Percentiles rank a stretch among this genome's conserved stretches.
These are phyloP conservation scores for Myiopsitta monachus DNA, from an alignment of 2,113 vertebrate species.

Conservation along the genomic window DNA sequence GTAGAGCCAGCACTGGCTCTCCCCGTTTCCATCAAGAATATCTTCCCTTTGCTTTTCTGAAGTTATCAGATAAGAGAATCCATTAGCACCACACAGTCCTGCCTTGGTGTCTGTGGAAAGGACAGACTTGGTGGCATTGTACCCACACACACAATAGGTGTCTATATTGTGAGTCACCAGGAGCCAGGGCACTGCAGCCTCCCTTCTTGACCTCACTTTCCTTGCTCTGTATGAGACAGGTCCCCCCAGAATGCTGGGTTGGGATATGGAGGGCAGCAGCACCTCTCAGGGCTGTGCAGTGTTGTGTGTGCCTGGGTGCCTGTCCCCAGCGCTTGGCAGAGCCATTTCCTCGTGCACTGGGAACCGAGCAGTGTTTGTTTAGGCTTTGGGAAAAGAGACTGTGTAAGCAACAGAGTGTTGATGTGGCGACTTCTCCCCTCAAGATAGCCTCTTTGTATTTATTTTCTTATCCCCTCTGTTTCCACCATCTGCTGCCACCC, in stretches of 20 bases:
- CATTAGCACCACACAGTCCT: not conserved
- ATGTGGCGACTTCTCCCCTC: slow-evolving; percentile 53
- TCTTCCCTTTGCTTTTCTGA: not conserved
- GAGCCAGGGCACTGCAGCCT: not conserved
- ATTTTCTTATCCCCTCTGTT: slow-evolving; percentile 62
- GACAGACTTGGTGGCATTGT: rapidly evolving
- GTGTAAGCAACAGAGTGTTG: slow-evolving; percentile 58
- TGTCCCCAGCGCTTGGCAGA: rapidly evolving
- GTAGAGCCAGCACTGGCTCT: not conserved
- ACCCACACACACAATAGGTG: not conserved
- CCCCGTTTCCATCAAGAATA: rapidly evolving
- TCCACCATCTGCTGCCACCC: slow-evolving; percentile 67
- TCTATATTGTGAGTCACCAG: not conserved
- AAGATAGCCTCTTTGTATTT: slow-evolving; percentile 67
- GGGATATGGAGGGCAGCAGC: not conserved
- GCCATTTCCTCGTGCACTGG: rapidly evolving
- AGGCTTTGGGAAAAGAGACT: not conserved
- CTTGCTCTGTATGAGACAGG: not conserved
- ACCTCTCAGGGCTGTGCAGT: not conserved
- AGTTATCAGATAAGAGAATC: not conserved
- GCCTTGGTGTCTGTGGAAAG: not conserved
- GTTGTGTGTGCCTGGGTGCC: not conserved
- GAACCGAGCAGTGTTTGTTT: slow-evolving; percentile 53
- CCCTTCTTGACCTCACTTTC: not conserved
- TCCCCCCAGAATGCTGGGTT: not conserved